These are phyloP conservation scores for Gortyna flavago DNA, from an alignment of 2,888 invertebrate species.

Conservation along the genomic window DNA sequence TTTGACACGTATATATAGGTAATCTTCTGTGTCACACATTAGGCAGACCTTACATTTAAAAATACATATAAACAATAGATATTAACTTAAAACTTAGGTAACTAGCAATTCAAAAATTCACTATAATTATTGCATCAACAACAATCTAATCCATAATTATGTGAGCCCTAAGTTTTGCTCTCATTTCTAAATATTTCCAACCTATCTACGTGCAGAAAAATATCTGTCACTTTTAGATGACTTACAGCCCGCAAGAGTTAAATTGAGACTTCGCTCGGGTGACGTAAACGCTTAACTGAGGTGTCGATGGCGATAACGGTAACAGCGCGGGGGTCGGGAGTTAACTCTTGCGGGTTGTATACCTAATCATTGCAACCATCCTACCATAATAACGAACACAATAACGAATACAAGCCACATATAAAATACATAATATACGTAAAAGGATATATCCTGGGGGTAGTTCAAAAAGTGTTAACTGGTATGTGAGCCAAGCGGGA, in stretches of 20 bases:
- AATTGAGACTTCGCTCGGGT: background rate
- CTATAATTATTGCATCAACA: background rate
- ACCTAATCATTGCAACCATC: background rate
- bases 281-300: background rate
- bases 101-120: background rate
- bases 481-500: slow-evolving; percentile 68
- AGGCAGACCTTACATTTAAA: background rate
- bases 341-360: background rate
- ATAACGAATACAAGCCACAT: slow-evolving; percentile 34
- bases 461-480: slow-evolving; percentile 74
- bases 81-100: background rate
- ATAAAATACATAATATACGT: slow-evolving; percentile 55
- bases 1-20: background rate
- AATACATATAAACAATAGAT: background rate
- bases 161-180: background rate
- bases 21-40: background rate
- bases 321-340: background rate
- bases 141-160: background rate
- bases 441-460: slow-evolving; percentile 59
- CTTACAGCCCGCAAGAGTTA: background rate
- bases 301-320: background rate
- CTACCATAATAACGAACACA: slow-evolving; percentile 23
- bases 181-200: background rate
- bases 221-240: too few species aligned
- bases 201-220: background rate